phyloP scores from a whole-genome alignment of 2,113 vertebrate genomes.

The Cyprinodon tularosa region DNA sequence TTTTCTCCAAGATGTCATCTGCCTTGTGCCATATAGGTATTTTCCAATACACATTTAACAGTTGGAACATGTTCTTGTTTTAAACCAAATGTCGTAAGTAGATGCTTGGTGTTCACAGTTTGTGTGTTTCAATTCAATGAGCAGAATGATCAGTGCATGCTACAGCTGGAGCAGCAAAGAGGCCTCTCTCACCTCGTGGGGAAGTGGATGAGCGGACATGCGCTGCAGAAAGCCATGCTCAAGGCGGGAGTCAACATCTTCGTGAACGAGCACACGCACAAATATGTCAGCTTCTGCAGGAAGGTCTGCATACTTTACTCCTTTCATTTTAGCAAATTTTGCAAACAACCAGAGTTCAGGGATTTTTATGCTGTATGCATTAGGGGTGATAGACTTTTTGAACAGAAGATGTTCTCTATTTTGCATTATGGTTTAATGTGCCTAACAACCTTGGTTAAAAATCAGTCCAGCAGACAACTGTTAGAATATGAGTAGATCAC shows the following conservation, averaged over 20 bases:
- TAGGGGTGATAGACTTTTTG: background rate
- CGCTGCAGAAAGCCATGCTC: constrained; percentile 80
- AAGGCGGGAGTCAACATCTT: constrained; percentile 89
- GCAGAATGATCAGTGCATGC: constrained; percentile 84
- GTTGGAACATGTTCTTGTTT: too few species aligned
- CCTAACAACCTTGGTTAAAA: background rate
- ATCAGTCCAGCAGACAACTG: background rate
- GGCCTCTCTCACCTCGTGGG: constrained; percentile 73
- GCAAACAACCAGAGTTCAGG: background rate
- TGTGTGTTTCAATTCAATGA: constrained; percentile 7
- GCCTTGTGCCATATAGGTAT: too few species aligned
- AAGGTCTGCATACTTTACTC: constrained; percentile 74
- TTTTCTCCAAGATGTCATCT: too few species aligned
- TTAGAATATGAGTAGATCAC: background rate
- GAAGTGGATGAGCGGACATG: constrained; percentile 81
- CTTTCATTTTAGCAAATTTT: background rate
- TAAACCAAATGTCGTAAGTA: background rate
- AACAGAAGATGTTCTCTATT: background rate
- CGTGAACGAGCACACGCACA: constrained; percentile 80
- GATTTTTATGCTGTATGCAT: background rate
- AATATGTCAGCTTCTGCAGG: constrained; percentile 73
- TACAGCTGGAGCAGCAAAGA: constrained; percentile 67
- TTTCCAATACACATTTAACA: too few species aligned
- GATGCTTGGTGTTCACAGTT: background rate
- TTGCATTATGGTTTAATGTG: background rate